phyloP scores from a whole-genome alignment of 2,113 vertebrate species.

The Poeciliopsis turrubarensis region DNA sequence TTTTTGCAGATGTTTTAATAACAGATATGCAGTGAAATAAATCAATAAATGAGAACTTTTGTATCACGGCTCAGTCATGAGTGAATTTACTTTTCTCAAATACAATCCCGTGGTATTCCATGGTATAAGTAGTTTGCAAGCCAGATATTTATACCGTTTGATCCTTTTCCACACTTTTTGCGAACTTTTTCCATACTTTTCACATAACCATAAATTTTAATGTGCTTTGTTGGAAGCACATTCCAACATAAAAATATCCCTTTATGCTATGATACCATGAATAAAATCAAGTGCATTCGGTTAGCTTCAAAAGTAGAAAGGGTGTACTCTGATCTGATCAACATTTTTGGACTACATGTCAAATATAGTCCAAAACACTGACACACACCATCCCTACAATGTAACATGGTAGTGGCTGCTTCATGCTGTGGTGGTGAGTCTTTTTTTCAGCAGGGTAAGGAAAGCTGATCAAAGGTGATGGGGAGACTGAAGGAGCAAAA shows the following conservation, averaged over 20 bases:
- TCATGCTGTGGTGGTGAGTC: no score
- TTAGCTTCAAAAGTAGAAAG: background rate
- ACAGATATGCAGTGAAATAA: constrained; percentile 75
- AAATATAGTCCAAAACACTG: no score
- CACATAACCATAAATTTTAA: background rate
- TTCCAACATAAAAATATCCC: background rate
- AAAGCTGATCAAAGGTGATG: background rate
- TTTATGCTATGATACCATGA: background rate
- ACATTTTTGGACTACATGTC: no score
- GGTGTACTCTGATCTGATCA: no score
- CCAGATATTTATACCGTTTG: background rate
- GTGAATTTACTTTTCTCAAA: constrained; percentile 23
- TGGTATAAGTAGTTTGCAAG: no score
- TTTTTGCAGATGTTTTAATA: constrained; percentile 82
- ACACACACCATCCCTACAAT: no score
- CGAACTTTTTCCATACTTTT: background rate
- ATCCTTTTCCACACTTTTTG: background rate
- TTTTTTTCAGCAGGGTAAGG: no score
- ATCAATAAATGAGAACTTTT: constrained; percentile 76
- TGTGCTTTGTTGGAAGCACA: background rate
- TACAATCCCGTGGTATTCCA: background rate
- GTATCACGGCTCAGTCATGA: constrained; percentile 52
- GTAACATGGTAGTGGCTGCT: no score
- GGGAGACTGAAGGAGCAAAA: no score
- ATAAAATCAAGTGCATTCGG: no score